phyloP scores from a whole-genome alignment of 2,888 invertebrate genomes.

The Amiota mariae region DNA sequence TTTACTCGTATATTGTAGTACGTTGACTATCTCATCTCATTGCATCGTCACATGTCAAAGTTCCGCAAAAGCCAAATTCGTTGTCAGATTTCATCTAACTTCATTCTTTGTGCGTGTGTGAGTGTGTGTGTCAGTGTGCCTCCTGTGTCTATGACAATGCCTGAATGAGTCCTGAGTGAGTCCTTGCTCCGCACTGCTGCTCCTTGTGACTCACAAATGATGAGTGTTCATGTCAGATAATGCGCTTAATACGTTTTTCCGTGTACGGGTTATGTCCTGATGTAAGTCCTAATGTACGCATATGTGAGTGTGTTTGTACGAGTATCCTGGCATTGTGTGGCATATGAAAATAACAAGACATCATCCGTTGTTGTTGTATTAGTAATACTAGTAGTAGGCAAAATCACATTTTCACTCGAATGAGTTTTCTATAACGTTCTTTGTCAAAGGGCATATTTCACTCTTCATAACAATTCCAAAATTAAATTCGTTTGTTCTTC shows the following conservation, averaged over 20 bases:
- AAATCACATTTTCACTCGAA: slow-evolving; percentile 65
- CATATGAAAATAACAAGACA: slow-evolving; percentile 23
- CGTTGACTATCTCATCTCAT: background rate
- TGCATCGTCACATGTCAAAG: background rate
- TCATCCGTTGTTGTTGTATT: slow-evolving; percentile 39
- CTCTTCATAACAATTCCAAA: background rate
- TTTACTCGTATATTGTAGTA: too few relatives aligned
- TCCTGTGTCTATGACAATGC: background rate
- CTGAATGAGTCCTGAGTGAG: background rate
- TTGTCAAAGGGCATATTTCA: slow-evolving; percentile 39
- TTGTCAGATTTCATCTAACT: slow-evolving; percentile 12
- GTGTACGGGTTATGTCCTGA: background rate
- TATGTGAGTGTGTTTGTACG: background rate
- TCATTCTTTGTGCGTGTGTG: background rate
- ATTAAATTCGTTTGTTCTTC: background rate
- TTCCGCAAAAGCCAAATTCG: background rate
- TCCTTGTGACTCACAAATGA: background rate
- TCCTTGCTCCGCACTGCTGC: background rate
- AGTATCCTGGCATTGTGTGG: background rate
- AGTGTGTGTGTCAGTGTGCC: background rate
- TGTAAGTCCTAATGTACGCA: background rate
- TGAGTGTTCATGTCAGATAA: slow-evolving; percentile 60
- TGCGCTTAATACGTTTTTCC: slow-evolving; percentile 65
- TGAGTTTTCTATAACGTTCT: slow-evolving; percentile 52
- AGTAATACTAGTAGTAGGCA: too few relatives aligned